Evolutionary conservation across 2,888 invertebrate genomes (phyloP).

Genomic region (Salticus scenicus): DNA sequence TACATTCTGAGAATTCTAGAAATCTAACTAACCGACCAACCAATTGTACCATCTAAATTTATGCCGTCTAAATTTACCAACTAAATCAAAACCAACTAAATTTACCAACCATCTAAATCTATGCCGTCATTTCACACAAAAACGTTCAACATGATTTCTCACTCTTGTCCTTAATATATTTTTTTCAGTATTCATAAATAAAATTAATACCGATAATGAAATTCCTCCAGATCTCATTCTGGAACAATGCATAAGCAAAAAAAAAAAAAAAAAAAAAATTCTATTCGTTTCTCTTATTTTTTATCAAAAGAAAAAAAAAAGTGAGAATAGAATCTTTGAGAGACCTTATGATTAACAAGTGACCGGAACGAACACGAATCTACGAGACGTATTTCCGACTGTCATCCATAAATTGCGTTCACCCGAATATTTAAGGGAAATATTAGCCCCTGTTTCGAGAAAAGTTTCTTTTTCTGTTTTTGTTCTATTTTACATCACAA

Average conservation of each 20-base stretch:
- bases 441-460: background rate
- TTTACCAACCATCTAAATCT: background rate
- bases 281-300: background rate
- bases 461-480: background rate
- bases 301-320: no score
- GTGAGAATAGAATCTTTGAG: no score
- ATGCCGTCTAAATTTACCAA: no score
- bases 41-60: no score
- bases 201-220: slow-evolving; percentile 9
- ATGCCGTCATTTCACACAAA: background rate
- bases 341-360: background rate
- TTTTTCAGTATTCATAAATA: slow-evolving; percentile 7
- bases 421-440: background rate
- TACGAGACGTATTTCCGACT: background rate
- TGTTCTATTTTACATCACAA: background rate
- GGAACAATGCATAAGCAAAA: background rate
- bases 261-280: background rate
- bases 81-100: no score
- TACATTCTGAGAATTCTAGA: no score
- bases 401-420: background rate
- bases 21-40: no score
- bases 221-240: background rate
- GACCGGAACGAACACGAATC: background rate
- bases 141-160: background rate
- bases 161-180: background rate